Base-by-base conservation (phyloP, 2,113 vertebrate species). In the Tetrao urogallus region DNA sequence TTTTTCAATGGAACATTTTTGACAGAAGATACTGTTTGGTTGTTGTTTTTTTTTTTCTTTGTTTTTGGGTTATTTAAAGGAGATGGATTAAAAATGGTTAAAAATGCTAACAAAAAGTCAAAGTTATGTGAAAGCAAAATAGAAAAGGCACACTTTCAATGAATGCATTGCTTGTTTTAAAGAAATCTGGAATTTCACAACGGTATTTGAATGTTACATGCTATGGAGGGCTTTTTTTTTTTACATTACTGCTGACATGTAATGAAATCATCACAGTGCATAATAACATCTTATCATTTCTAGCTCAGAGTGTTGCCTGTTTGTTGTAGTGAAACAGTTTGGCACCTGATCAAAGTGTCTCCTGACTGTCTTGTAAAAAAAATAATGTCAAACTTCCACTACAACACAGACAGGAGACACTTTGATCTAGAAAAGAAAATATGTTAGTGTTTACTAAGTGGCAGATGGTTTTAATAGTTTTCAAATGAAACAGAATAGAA, bases 361-460 rank as follows among this genome's bases (percentile, higher is more conserved):
- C 86, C 92, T 93, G 92, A 74, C 81, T 90, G 66, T 93, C 88
- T 96, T 95, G 86, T 93, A 81, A 95, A 94, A 93, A 66, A 83
- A 84, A 91, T n/a, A 88, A 89, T 78, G 92, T 96, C 81, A 90
- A 93, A 92, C 86, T 93, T 84, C 90, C 80, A 94, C 71, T 96
- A 90, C 54, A 87, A 92, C 90, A 86, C 63, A 94, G 95, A 72
- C 90, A 90, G 83, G 92, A 95, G 96, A 94, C 81, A 89, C 96
- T 96, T 96, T 96, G 95, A 96, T 96, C 81, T 96, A 84, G 92
- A 82, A 92, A 86, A 95, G 93, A 84, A 96, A 96, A 91, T 90
- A 96, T 92, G 88, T 90, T 88, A 80, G 88, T 96, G 88, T 96
- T 96, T 96, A 94, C 93, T 88, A 96, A 94, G 32, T 88, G 86